These are phyloP conservation scores for Megastigmus dorsalis DNA, from an alignment of 2,888 invertebrate species.

Conservation along the genomic window DNA sequence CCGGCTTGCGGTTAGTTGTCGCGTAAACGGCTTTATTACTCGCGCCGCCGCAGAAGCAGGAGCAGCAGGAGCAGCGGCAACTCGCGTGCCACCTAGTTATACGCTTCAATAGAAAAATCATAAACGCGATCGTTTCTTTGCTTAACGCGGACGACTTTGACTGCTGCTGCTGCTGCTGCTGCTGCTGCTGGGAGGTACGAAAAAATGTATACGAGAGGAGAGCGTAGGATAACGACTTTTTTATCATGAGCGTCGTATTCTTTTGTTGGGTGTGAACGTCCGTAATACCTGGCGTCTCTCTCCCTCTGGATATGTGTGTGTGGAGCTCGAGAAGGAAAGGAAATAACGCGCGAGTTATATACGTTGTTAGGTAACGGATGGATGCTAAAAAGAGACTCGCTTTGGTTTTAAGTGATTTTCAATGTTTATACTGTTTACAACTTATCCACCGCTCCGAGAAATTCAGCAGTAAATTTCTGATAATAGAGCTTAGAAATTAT, in stretches of 20 bases:
- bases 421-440: background rate
- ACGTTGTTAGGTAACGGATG: slow-evolving; percentile 3
- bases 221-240: slow-evolving; percentile 41
- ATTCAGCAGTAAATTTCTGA: no score
- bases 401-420: background rate
- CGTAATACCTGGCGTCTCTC: background rate
- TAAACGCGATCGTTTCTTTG: slow-evolving; percentile 59
- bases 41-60: no score
- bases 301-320: background rate
- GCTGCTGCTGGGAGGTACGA: background rate
- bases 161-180: no score
- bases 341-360: slow-evolving; percentile 4
- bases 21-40: slow-evolving; percentile 72
- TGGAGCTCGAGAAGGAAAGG: background rate
- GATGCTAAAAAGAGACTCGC: background rate
- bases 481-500: no score
- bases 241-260: slow-evolving; percentile 44
- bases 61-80: no score
- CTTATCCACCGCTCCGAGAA: no score
- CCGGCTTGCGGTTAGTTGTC: slow-evolving; percentile 65
- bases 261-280: slow-evolving; percentile 45
- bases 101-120: slow-evolving; percentile 70
- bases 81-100: slow-evolving; percentile 69
- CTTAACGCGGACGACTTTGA: slow-evolving; percentile 26
- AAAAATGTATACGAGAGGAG: slow-evolving; percentile 14